Evolutionary conservation across 2,797 vertebrate species (phyloP).

Genomic region (Lutjanus campechanus): DNA sequence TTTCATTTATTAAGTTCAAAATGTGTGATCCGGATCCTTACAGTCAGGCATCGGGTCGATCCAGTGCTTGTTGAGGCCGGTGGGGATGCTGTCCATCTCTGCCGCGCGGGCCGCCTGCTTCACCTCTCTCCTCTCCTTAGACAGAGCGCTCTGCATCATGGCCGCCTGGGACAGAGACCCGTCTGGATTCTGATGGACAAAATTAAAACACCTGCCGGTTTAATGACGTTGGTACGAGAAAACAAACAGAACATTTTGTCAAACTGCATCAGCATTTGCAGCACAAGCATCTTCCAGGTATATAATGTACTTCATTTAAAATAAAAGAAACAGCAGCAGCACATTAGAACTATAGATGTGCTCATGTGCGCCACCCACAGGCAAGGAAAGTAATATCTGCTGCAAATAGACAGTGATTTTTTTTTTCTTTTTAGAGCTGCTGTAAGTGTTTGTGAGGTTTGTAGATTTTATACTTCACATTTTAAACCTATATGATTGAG

Average conservation of each 20-base stretch:
- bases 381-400: too few relatives aligned
- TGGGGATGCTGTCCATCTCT: slow-evolving; percentile 95
- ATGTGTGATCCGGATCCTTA: slow-evolving; percentile 60
- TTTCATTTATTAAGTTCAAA: background rate
- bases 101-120: slow-evolving; percentile 93
- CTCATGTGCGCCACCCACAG: too few relatives aligned
- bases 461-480: too few relatives aligned
- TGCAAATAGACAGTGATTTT: too few relatives aligned
- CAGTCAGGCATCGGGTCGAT: slow-evolving; percentile 95
- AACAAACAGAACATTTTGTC: background rate
- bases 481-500: too few relatives aligned
- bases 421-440: too few relatives aligned
- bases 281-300: background rate
- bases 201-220: background rate
- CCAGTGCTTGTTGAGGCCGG: slow-evolving; percentile 95
- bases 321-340: background rate
- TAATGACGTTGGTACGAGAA: background rate
- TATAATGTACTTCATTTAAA: background rate
- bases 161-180: slow-evolving; percentile 96
- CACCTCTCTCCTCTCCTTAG: slow-evolving; percentile 92
- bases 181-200: slow-evolving; percentile 89
- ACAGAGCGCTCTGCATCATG: slow-evolving; percentile 95
- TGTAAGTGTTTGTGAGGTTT: too few relatives aligned
- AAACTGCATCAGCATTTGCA: background rate
- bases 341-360: background rate